Conservation (phyloP, 1,140 invertebrate species). For the Metopolophium dirhodum region DNA sequence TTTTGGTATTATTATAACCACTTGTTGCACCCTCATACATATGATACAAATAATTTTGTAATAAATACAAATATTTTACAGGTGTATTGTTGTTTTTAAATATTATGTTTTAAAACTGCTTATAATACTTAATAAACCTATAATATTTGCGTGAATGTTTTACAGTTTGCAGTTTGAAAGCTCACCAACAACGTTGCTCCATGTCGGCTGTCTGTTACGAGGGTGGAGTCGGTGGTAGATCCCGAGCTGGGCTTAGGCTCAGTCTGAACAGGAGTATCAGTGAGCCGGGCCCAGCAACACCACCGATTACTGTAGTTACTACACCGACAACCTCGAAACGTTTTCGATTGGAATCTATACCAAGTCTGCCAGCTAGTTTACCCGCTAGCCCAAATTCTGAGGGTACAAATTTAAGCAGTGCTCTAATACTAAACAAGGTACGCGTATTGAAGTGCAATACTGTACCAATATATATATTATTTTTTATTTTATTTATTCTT, state of each 20-base stretch:
- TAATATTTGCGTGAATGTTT: neutral
- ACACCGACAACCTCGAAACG: slow-evolving; percentile 69
- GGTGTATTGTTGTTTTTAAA: neutral
- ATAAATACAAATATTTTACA: neutral
- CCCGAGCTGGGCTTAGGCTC: slow-evolving; percentile 68
- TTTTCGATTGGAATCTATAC: slow-evolving; percentile 54
- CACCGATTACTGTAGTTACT: slow-evolving; percentile 63
- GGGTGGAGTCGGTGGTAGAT: slow-evolving; percentile 65
- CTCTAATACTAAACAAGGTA: slow-evolving; percentile 64
- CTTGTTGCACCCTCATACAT: too few species aligned
- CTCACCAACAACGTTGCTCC: slow-evolving; percentile 57
- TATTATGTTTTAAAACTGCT: neutral
- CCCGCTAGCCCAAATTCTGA: slow-evolving; percentile 69
- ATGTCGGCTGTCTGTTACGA: slow-evolving; percentile 67
- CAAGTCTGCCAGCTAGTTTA: slow-evolving; percentile 64
- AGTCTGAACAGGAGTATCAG: slow-evolving; percentile 69
- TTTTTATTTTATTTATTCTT: too few species aligned
- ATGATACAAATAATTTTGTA: neutral
- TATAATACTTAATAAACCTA: neutral
- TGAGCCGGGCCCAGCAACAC: slow-evolving; percentile 67
- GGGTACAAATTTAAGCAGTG: slow-evolving; percentile 66
- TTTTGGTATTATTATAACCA: neutral
- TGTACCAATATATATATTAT: neutral
- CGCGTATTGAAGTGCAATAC: slow-evolving; percentile 38
- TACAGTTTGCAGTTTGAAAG: slow-evolving; percentile 36